Base-by-base conservation (phyloP, 1,140 invertebrate genomes). In the Caenorhabditis inopinata region DNA sequence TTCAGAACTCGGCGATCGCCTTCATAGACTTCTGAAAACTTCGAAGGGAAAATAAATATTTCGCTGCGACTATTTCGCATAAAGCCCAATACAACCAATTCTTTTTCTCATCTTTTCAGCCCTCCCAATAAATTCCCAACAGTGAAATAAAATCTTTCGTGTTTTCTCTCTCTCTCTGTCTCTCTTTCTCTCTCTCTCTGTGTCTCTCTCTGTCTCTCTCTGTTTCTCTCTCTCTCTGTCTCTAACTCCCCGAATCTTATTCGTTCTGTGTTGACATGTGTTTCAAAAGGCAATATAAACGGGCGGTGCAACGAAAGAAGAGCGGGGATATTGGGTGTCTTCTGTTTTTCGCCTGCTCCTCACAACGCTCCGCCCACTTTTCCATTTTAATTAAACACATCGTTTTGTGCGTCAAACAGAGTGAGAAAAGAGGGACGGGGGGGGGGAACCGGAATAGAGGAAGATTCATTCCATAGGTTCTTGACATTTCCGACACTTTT, bases 261-360 rank as follows among this genome's bases (percentile, higher is more conserved):
- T 32, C n/a, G 16, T 68, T 14, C 32, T 38, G 58, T 68, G 58
- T 68, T 68, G 58, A 68, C 58, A 68, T 68, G 58, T 68, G 58
- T 68, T 68, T 68, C 58, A 68, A 68, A 68, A 68, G 58, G 58
- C 58, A 68, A 68, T 68, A 68, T 68, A 68, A 68, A 68, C 58
- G 58, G 58, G 51, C 51, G 27, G 51, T 58, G 51, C 51, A 27
- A 21, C 35, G 27, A 29, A 58, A 58, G 18, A 32, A 21, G 32
- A 68, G 25, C 35, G 58, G 38, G 38, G 58, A 68, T 68, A 68
- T 68, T 68, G 58, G 58, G 58, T 68, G 58, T 68, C 58, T 68
- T 68, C 58, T 68, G 35, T 25, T 68, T 32, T n/a, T n/a, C n/a
- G n/a, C n/a, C n/a, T n/a, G n/a, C 27, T 32, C 12, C n/a, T 42